Evolutionary conservation across 92 coral and sea anemone species (phyloP).

Genomic region (Parazoanthus darwini): DNA sequence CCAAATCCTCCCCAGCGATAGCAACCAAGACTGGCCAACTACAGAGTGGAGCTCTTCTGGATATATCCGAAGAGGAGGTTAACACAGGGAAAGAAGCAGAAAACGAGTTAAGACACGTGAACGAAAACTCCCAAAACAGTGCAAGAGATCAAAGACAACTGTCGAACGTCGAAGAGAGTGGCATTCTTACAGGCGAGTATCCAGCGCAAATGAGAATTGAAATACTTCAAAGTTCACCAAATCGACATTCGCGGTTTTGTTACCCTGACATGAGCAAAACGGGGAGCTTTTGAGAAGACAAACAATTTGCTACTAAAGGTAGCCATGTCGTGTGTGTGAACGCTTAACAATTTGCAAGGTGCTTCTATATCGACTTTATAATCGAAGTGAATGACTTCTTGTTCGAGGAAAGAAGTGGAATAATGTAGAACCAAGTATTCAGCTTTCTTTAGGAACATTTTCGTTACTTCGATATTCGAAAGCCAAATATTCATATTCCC

Average conservation of each 20-base stretch:
- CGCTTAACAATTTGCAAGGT: too few relatives aligned
- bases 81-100: neutral
- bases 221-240: conserved; percentile 21
- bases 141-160: neutral
- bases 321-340: neutral
- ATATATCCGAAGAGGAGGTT: conserved; percentile 34
- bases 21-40: conserved; percentile 2
- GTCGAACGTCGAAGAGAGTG: neutral
- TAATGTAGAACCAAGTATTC: too few relatives aligned
- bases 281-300: neutral
- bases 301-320: neutral
- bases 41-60: conserved; percentile 11
- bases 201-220: conserved; percentile 10
- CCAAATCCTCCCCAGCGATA: conserved; percentile 9
- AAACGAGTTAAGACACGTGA: neutral
- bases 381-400: neutral
- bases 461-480: too few relatives aligned
- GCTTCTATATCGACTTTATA: neutral
- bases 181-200: neutral
- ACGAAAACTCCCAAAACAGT: neutral
- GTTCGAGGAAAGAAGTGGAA: too few relatives aligned
- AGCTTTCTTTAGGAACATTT: too few relatives aligned
- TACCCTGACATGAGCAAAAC: neutral
- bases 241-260: conserved; percentile 20
- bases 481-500: too few relatives aligned